Percentiles rank a stretch among this genome's conserved stretches.
These are phyloP conservation scores for Embidobia sp. DNA, from an alignment of 2,888 invertebrate genomes.

Conservation along the genomic window DNA sequence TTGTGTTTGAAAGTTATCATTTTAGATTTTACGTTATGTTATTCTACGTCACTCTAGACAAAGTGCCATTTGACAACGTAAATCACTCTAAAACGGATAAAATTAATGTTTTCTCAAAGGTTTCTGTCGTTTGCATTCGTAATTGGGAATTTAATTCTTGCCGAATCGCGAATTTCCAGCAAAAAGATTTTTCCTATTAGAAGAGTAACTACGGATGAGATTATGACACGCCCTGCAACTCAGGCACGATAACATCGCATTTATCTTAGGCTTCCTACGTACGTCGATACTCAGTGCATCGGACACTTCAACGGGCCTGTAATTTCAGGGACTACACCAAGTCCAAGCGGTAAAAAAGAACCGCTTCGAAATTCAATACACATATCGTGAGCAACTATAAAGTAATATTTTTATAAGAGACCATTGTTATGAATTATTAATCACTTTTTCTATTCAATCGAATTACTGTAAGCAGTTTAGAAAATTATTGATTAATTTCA, in stretches of 20 bases:
- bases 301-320: conserved; percentile 55
- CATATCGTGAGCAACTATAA: too few relatives aligned
- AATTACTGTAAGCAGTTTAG: conserved; percentile 15
- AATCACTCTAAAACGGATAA: conserved; percentile 61
- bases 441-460: background rate
- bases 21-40: too few relatives aligned
- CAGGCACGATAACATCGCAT: conserved; percentile 71
- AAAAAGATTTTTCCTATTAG: conserved; percentile 78
- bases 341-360: conserved; percentile 29
- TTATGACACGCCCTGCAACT: conserved; percentile 74
- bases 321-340: conserved; percentile 45
- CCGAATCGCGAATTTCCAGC: conserved; percentile 63
- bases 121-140: conserved; percentile 61
- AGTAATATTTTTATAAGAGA: conserved; percentile 25
- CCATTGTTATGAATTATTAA: conserved; percentile 18
- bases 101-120: conserved; percentile 62
- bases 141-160: conserved; percentile 74
- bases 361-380: conserved; percentile 19
- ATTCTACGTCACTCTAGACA: conserved; percentile 49
- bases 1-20: too few relatives aligned
- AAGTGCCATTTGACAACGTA: conserved; percentile 51
- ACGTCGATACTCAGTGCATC: conserved; percentile 61
- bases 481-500: conserved; percentile 12
- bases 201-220: conserved; percentile 70
- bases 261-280: conserved; percentile 71